Conservation (phyloP, 2,888 invertebrate genomes). For the Uropetala carovei region DNA sequence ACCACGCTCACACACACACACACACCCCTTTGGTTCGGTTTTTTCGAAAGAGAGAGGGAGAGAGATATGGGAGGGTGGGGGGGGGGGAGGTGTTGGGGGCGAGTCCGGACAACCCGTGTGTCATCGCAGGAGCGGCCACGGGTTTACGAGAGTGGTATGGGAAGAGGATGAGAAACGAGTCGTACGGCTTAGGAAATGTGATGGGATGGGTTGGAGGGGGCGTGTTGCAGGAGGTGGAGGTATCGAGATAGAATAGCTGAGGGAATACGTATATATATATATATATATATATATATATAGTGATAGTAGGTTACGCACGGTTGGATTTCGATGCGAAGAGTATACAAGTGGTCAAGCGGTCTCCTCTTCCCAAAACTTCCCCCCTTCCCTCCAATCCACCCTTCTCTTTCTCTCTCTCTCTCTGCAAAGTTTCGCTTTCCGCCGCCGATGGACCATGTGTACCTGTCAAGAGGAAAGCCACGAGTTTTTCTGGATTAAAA, state of each 20-base stretch:
- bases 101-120: not conserved
- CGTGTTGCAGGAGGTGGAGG: not conserved
- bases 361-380: too few species aligned
- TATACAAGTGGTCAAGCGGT: not conserved
- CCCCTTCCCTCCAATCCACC: too few species aligned
- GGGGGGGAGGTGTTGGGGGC: too few species aligned
- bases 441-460: not conserved
- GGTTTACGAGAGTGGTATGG: not conserved
- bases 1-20: not conserved
- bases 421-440: not conserved
- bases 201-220: not conserved
- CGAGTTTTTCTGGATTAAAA: not conserved
- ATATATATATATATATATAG: not conserved
- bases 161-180: not conserved
- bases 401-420: too few species aligned
- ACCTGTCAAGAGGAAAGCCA: not conserved
- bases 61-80: not conserved
- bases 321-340: not conserved
- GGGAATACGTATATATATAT: not conserved
- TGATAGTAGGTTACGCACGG: not conserved
- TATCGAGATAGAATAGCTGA: not conserved
- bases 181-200: not conserved
- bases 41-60: not conserved
- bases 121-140: not conserved
- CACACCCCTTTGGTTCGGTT: slow-evolving; percentile 1